Conservation (phyloP, 2,797 vertebrate species). For the Muscicapa comitata region DNA sequence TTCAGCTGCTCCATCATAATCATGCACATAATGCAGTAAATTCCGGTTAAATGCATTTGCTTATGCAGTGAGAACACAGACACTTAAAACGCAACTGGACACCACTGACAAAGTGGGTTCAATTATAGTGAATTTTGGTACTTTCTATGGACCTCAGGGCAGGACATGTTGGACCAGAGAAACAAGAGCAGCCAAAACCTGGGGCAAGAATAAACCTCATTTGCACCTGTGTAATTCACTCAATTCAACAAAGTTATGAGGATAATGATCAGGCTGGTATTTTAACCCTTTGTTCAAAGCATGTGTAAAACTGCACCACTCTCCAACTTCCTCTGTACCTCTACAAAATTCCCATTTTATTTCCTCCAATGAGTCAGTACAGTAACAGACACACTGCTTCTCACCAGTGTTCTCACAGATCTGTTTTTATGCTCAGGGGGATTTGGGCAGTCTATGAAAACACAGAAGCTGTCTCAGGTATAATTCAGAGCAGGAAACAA, state of each 20-base stretch:
- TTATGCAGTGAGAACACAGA: not conserved
- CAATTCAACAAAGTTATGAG: not conserved
- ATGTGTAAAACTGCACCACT: rapidly evolving
- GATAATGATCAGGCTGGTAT: not conserved
- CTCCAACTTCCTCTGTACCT: not conserved
- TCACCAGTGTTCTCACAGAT: not conserved
- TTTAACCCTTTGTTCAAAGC: not conserved
- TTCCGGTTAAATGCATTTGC: not conserved
- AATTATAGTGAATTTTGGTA: not conserved
- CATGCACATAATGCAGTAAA: not conserved
- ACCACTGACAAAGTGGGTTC: not conserved
- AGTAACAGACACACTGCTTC: not conserved
- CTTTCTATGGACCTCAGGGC: not conserved
- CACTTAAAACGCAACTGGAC: not conserved
- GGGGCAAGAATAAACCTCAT: not conserved
- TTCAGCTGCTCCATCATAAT: not conserved
- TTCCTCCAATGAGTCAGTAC: not conserved
- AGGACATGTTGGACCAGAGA: not conserved
- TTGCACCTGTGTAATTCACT: not conserved
- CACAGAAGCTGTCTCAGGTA: not conserved
- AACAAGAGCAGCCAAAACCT: not conserved
- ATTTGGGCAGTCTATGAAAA: not conserved
- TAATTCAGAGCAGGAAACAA: not conserved
- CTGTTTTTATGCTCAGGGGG: not conserved
- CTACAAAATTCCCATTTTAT: not conserved